Evolutionary conservation across 2,113 vertebrate species (phyloP), one percentile per base, ranked within the genome.

Genomic region (Psittacara wagleri): DNA sequence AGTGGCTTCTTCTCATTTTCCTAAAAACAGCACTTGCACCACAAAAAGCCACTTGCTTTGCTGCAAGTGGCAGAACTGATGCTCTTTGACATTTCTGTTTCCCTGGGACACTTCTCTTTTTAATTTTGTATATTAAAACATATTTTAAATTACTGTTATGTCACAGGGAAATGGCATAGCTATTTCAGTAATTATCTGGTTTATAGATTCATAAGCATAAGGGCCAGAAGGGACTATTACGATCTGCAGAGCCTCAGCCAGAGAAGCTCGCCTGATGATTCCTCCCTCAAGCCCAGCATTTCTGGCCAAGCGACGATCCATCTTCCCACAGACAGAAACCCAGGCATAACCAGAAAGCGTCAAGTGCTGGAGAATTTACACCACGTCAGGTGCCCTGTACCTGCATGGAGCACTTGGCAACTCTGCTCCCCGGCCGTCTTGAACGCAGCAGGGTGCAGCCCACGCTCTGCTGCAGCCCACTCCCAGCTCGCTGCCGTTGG

Each of bases 191-290:
- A 90, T 92, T 91, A 88, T 78, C 91, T 88, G 28, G 8, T 88
- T 95, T 90, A 94, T 74, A 70, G 90, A 77, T 83, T 81, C 94
- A 74, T 88, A 86, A 86, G 24, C 57, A 89, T 86, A 63, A 82
- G 57, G 86, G 86, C 77, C 86, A 91, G 80, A 81, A 92, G 64
- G 64, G 80, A 67, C 39, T 61, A 43, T 86, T 75, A 84, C 1
- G 37, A 46, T 81, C 52, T 55, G 77, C 52, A 63, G 61, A 92
- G 61, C 61, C 0, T 0, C 4, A 8, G 89, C 66, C 81, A 91
- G 69, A 84, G 62, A 33, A 80, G 48, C 76, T 86, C 14, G 4
- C 43, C 52, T 16, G 8, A 80, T 14, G 67, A 72, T 41, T 86
- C 62, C 80, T 82, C 68, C 77, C 77, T 89, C 46, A 35, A 95